phyloP scores from a whole-genome alignment of 2,113 vertebrate genomes.

The Cricetomys ansorgei region DNA sequence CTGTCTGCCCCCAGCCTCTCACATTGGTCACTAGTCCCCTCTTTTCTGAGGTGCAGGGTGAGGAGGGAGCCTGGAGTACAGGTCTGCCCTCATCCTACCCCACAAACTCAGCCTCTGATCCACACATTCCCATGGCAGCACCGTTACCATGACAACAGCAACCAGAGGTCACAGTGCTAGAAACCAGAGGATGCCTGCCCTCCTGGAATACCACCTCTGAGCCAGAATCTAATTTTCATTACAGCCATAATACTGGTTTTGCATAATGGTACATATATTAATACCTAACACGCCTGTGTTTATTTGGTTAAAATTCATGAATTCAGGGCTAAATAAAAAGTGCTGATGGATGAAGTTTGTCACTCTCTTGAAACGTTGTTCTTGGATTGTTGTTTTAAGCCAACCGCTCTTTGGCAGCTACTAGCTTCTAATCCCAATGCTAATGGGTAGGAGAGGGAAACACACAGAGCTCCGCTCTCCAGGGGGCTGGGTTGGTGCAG shows the following conservation, averaged over 20 bases:
- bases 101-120: slow-evolving; percentile 6
- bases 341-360: slow-evolving; percentile 69
- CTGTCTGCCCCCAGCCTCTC: background rate
- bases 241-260: slow-evolving; percentile 79
- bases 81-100: background rate
- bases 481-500: accelerated
- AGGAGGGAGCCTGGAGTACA: background rate
- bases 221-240: slow-evolving; percentile 83
- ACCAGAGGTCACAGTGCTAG: slow-evolving; percentile 79
- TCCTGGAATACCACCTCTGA: slow-evolving; percentile 65
- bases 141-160: slow-evolving; percentile 83
- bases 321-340: slow-evolving; percentile 83
- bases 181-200: slow-evolving; percentile 74
- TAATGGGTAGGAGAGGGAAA: slow-evolving; percentile 45
- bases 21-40: background rate
- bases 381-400: slow-evolving; percentile 47
- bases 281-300: slow-evolving; percentile 76
- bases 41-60: background rate
- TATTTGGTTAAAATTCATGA: slow-evolving; percentile 85
- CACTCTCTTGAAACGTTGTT: slow-evolving; percentile 48
- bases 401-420: slow-evolving; percentile 55
- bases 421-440: slow-evolving; percentile 78
- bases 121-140: slow-evolving; percentile 71
- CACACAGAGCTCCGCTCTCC: background rate
- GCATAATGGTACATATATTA: slow-evolving; percentile 85